Evolutionary conservation across 2,888 invertebrate genomes (phyloP), one percentile per base, ranked within the genome.

Genomic region (Apocheima hispidaria): DNA sequence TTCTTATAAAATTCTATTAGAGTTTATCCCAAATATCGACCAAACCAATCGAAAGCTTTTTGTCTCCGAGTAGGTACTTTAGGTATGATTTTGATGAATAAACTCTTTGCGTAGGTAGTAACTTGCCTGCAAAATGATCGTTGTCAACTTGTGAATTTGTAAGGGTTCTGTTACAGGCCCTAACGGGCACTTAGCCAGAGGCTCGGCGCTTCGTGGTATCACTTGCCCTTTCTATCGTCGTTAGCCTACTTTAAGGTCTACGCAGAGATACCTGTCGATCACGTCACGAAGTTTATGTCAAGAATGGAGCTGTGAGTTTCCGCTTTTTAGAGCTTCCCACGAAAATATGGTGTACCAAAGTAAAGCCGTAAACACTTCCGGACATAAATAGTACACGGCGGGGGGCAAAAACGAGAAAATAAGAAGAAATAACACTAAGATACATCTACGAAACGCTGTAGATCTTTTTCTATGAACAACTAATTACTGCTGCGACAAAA

Each of bases 151-250:
- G 48, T 54, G 9, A n/a, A 16, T n/a, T 28, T 43, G 43, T 43
- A 43, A 43, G 7, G 26, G 18, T 40, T 30, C 28, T 30, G 7
- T 20, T 2, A 12, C 44, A 30, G 26, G 36, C 44, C 48, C 26
- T 12, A 18, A 26, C 28, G 54, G 53, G 63, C 67, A 57, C 23
- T 60, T 63, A 66, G 71, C 74, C 74, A 72, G 74, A 74, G 77
- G 70, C 73, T 72, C 71, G 71, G 67, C 69, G 69, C 73, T 72
- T 74, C 68, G 59, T 63, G 64, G 60, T 68, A 63, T 69, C 66
- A 70, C 74, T 72, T 70, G 68, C 63, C 63, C 62, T 58, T 44
- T 48, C 58, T 57, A 51, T 38, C 44, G 51, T 58, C 58, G 58
- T 58, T 58, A 58, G 51, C 51, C 51, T 51, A 58, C 58, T 26